phyloP scores from a whole-genome alignment of 2,113 vertebrate genomes.

The Hemibagrus wyckioides region DNA sequence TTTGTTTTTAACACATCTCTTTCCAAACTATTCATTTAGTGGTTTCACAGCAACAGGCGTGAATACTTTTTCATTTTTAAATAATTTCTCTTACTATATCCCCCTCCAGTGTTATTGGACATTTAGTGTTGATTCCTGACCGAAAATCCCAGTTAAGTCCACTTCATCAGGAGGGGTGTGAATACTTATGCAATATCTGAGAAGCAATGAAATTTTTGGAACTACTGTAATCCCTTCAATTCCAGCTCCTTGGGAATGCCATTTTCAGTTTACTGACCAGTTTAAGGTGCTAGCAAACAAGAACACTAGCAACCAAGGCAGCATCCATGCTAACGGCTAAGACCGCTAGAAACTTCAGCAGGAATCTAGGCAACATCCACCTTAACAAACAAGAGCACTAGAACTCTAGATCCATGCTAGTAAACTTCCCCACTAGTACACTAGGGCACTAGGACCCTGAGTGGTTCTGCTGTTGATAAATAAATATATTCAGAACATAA shows the following conservation, averaged over 20 bases:
- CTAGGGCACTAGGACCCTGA: neutral
- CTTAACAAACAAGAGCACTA: no score
- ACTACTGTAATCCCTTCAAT: no score
- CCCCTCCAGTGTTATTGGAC: neutral
- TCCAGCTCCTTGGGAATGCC: no score
- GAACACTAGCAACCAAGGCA: neutral
- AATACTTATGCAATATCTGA: neutral
- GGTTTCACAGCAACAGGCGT: neutral
- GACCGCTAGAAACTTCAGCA: no score
- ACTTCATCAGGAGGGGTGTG: neutral
- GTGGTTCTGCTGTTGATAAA: neutral
- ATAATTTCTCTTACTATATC: neutral
- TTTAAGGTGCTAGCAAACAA: no score
- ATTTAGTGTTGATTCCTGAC: neutral
- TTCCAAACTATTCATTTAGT: neutral
- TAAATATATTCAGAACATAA: neutral
- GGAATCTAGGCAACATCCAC: no score
- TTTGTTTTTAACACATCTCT: neutral
- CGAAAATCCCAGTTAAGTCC: neutral
- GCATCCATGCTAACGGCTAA: no score
- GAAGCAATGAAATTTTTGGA: no score
- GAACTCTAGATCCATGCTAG: neutral
- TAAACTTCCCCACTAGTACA: neutral
- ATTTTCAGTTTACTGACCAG: no score
- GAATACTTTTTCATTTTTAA: neutral